These are phyloP conservation scores for Borostomias antarcticus DNA, from an alignment of 2,797 vertebrate genomes.

Conservation along the genomic window DNA sequence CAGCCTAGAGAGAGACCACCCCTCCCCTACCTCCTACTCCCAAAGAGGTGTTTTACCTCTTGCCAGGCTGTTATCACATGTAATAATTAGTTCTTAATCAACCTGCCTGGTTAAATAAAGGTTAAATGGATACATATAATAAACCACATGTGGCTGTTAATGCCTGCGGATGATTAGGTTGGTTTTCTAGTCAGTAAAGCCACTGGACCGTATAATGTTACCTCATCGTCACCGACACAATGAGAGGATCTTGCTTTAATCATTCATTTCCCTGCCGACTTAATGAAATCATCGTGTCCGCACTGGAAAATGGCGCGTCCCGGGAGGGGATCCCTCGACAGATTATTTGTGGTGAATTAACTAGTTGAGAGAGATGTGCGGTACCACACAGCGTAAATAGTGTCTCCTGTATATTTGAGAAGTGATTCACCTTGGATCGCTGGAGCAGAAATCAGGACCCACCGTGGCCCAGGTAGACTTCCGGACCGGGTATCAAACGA, in stretches of 20 bases:
- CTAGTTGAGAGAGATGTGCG: constrained; percentile 50
- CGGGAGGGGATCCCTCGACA: constrained; percentile 34
- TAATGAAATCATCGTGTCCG: constrained; percentile 54
- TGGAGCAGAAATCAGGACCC: neutral
- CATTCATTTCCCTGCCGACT: constrained; percentile 50
- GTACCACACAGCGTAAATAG: constrained; percentile 51
- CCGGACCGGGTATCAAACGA: too few relatives aligned
- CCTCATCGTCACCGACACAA: too few relatives aligned
- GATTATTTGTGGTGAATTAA: constrained; percentile 64
- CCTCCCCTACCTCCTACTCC: too few relatives aligned
- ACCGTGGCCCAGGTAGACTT: neutral
- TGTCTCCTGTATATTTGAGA: constrained; percentile 55
- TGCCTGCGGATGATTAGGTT: constrained; percentile 15
- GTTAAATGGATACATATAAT: too few relatives aligned
- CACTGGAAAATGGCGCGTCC: constrained; percentile 34
- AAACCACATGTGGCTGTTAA: too few relatives aligned
- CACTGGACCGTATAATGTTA: too few relatives aligned
- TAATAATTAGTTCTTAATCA: too few relatives aligned
- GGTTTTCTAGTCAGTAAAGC: too few relatives aligned
- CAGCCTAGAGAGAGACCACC: too few relatives aligned
- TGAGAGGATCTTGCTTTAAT: constrained; percentile 36
- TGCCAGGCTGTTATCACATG: too few relatives aligned
- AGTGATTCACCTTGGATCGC: neutral
- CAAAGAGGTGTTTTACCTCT: too few relatives aligned
- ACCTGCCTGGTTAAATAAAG: too few relatives aligned